Evolutionary conservation across 2,888 invertebrate genomes (phyloP), one percentile per base, ranked within the genome.

Genomic region (Eumerus sabulonum): DNA sequence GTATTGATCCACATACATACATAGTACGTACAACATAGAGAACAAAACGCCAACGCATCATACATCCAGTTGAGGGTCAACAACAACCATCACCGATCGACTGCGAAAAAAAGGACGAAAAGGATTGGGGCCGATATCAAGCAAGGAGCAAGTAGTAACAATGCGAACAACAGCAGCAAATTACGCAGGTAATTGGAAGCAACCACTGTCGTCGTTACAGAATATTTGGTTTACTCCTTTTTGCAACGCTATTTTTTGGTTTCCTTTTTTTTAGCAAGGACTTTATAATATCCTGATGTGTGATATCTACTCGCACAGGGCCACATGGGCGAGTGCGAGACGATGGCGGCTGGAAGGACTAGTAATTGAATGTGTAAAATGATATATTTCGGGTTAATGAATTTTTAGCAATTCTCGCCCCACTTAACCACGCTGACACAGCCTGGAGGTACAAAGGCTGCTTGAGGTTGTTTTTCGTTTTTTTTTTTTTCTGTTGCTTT

Each of bases 321-420:
- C 36, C 36, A 36, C 5, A 40, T 11, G 40, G 40, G 11, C 11
- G 40, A 11, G 1, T 11, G 40, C 40, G n/a, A 3, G 12, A 40
- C 40, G 40, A 9, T 17, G 35, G 53, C 54, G 57, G 54, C 51
- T 19, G 13, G 60, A 50, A 51, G 73, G 48, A 54, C 59, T 74
- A 63, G 68, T 79, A 79, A 79, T 79, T 79, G 79, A 74, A 79
- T 79, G 74, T 79, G 79, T 79, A 79, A 79, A 64, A 68, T 74
- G 79, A 79, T 79, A 79, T 79, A 79, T 79, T 79, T 79, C 60
- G 79, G 79, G 79, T 74, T 79, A 74, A 79, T 79, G 70, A 79
- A 79, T 79, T 79, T 79, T 79, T 74, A 74, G 79, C 59, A 73
- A 68, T 51, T 79, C 68, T 68, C 53, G 59, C 48, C 51, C 45